Evolutionary conservation across 1,140 invertebrate genomes (phyloP), one percentile per base, ranked within the genome.

Genomic region (Lordiphosa mommai): DNA sequence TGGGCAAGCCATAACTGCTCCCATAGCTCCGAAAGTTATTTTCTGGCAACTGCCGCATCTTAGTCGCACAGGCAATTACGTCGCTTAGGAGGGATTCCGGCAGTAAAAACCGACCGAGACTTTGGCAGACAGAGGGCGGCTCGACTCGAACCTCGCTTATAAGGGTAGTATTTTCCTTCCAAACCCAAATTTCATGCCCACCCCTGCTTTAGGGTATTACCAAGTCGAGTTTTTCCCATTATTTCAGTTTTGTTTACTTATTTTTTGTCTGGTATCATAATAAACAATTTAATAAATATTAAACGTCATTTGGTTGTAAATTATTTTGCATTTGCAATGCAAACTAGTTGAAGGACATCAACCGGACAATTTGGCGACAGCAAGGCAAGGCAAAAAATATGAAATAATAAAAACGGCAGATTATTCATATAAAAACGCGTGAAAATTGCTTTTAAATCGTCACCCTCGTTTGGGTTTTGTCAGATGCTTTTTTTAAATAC

Each of bases 221-320:
- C n/a, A n/a, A n/a, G 23, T 27, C 23, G 16, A 17, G 3, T 3
- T 17, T 17, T 3, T 3, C 16, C 3, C 3, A 27, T 2, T 27
- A 7, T 2, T 7, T 4, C 23, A 27, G 23, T 5, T 23, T 23
- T 4, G 6, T 27, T 27, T 7, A 7, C 23, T 1, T 27, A 53
- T 52, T 23, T 23, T 10, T 6, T 20, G 27, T 48, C 51, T 27
- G 34, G 43, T 34, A 34, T 32, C 47, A 40, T 59, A 17, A 41
- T 29, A 59, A 64, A 59, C 48, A 64, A 40, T 52, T 52, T 56
- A 38, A 61, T 50, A 61, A 66, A 66, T 61, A 38, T 49, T 20
- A 52, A 48, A 40, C 10, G 33, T 33, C 29, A 10, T 4, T 30
- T 59, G 27, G 29, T 41, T 41, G 29, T 46, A 29, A 46, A 36